Base-by-base conservation (phyloP, 2,888 invertebrate genomes). In the Asteroscopus sphinx region DNA sequence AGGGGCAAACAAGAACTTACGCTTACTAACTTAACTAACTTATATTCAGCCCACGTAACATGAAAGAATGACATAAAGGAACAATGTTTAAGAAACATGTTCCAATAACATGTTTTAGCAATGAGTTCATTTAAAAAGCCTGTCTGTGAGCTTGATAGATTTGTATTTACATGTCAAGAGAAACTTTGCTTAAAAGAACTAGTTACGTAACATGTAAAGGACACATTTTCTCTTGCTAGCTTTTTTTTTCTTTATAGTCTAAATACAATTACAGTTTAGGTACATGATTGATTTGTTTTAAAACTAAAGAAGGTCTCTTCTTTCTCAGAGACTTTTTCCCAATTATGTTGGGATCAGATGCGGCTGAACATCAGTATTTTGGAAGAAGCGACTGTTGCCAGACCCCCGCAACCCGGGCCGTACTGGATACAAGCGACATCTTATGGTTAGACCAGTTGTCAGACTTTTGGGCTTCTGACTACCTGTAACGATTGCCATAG, bases 11-110 rank as follows among this genome's bases (percentile, higher is more conserved):
- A 30, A 35, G 42, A 26, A 12, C 40, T 12, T 7, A 12, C 7
- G 33, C 7, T 12, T 33, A 56, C n/a, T n/a, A n/a, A n/a, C n/a
- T n/a, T n/a, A n/a, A n/a, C n/a, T n/a, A n/a, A n/a, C 25, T 47
- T 7, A 28, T 47, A 68, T 68, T 61, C 53, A 26, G 1, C 11
- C 2, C 40, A 62, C 47, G 40, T 41, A 16, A 39, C 30, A 55
- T 35, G 32, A 49, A 46, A 21, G 13, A 40, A 21, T 26, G 2
- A 13, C 36, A 48, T 40, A 35, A 47, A 39, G 35, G 28, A 51
- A 28, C n/a, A 42, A 42, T 35, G 48, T 49, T 62, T 45, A 26
- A 30, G 13, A 28, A 37, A 49, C 41, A 45, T 37, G n/a, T n/a
- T n/a, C n/a, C n/a, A n/a, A n/a, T n/a, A n/a, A n/a, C n/a, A n/a